Conservation (phyloP, 1,140 invertebrate genomes). For the Drosophila willistoni region DNA sequence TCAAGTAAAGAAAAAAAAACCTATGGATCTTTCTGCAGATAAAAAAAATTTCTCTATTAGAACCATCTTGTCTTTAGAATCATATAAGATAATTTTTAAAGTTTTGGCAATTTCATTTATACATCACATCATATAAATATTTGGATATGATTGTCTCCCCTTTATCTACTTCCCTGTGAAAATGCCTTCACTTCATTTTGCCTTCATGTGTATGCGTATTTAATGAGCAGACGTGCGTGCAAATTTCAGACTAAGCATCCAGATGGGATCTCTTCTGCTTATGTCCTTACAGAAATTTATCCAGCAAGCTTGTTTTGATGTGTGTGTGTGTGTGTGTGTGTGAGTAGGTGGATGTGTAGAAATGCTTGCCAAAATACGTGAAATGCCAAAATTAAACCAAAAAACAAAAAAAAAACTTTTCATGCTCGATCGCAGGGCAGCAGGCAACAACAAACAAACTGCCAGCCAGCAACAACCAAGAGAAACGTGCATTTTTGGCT, state of each 20-base stretch:
- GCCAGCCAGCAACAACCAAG: slow-evolving; percentile 4
- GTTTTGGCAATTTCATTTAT: not conserved
- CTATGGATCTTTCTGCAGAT: too few species aligned
- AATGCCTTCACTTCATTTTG: slow-evolving; percentile 55
- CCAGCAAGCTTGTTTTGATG: slow-evolving; percentile 20
- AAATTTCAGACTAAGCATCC: slow-evolving; percentile 55
- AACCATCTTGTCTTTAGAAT: too few species aligned
- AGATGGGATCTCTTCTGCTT: slow-evolving; percentile 57
- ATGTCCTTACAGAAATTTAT: slow-evolving; percentile 45
- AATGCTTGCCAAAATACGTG: slow-evolving; percentile 42
- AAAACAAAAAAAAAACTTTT: slow-evolving; percentile 60
- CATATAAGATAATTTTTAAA: too few species aligned
- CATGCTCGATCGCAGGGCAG: slow-evolving; percentile 73
- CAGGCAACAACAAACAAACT: slow-evolving; percentile 27
- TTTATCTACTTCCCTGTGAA: not conserved
- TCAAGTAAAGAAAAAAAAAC: too few species aligned
- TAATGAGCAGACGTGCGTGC: slow-evolving; percentile 81
- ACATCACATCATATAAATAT: not conserved
- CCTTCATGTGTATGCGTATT: slow-evolving; percentile 67
- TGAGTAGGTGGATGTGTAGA: slow-evolving; percentile 19
- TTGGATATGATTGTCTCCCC: not conserved
- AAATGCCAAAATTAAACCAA: slow-evolving; percentile 74
- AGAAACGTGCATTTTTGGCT: slow-evolving; percentile 73
- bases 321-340: slow-evolving; percentile 32
- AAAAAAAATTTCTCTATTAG: too few species aligned